A percentile compares a stretch with the other conserved stretches of the same genome.
Evolutionary conservation across 2,113 vertebrate species (phyloP).

Genomic region (Gyps fulvus): DNA sequence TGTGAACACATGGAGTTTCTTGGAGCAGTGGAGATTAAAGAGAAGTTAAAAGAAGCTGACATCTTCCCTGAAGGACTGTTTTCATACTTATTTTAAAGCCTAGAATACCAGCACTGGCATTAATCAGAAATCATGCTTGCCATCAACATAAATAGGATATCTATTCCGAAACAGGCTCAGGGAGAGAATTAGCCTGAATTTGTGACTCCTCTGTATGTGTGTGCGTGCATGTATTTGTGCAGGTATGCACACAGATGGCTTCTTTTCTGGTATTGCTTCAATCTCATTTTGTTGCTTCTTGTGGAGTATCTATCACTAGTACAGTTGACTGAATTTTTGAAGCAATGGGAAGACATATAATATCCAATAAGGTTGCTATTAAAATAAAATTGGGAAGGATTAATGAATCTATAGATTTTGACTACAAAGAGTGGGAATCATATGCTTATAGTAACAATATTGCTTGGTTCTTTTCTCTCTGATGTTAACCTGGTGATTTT

Average conservation of each 20-base stretch:
- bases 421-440: neutral
- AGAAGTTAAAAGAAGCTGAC: neutral
- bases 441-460: neutral
- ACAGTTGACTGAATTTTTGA: neutral
- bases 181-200: neutral
- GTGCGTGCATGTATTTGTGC: no score
- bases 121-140: neutral
- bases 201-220: neutral
- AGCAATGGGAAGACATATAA: neutral
- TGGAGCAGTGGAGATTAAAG: neutral
- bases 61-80: neutral
- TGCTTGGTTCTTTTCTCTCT: neutral
- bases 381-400: neutral
- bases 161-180: neutral
- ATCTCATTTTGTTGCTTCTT: neutral
- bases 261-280: neutral
- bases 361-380: neutral
- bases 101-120: neutral
- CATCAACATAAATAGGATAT: neutral
- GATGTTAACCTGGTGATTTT: neutral
- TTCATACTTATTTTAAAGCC: neutral
- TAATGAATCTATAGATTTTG: neutral
- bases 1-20: neutral
- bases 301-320: neutral
- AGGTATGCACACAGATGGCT: fast-evolving